A percentile compares a stretch with the other conserved stretches of the same genome.
These are phyloP conservation scores for Odontesthes bonariensis DNA, from an alignment of 2,113 vertebrate species.

Conservation along the genomic window DNA sequence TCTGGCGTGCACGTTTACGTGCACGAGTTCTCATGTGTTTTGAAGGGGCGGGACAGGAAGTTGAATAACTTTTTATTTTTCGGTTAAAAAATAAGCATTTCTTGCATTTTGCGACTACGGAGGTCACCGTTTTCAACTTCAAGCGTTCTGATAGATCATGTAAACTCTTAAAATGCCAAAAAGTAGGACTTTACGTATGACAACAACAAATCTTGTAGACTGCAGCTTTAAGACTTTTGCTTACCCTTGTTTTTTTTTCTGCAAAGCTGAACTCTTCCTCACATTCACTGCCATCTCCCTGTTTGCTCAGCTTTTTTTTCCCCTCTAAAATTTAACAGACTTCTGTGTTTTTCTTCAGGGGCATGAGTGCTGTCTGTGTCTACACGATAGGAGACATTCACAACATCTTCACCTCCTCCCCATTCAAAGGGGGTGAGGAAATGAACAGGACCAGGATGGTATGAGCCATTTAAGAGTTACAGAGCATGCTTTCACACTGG, in stretches of 20 bases:
- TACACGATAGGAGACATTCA: constrained; percentile 70
- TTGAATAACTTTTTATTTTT: no score
- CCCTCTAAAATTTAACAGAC: neutral
- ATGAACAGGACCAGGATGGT: constrained; percentile 46
- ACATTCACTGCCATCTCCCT: neutral
- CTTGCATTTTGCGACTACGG: no score
- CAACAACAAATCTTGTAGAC: no score
- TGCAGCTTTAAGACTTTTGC: neutral
- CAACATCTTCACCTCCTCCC: constrained; percentile 46
- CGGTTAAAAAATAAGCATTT: no score
- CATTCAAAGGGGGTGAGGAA: constrained; percentile 12
- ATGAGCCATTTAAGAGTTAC: neutral
- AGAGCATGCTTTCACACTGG: neutral
- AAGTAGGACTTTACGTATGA: no score
- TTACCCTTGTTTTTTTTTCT: neutral
- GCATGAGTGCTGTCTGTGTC: constrained; percentile 77
- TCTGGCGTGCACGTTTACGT: no score
- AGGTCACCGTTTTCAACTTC: no score
- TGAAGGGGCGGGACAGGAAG: no score
- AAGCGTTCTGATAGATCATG: no score
- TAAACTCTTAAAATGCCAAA: no score
- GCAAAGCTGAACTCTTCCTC: no score
- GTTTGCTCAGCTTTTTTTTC: neutral
- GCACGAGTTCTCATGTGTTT: no score
- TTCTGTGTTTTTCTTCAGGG: constrained; percentile 63